Conservation (phyloP, 2,888 invertebrate species). For the Hydropsyche betteni region DNA sequence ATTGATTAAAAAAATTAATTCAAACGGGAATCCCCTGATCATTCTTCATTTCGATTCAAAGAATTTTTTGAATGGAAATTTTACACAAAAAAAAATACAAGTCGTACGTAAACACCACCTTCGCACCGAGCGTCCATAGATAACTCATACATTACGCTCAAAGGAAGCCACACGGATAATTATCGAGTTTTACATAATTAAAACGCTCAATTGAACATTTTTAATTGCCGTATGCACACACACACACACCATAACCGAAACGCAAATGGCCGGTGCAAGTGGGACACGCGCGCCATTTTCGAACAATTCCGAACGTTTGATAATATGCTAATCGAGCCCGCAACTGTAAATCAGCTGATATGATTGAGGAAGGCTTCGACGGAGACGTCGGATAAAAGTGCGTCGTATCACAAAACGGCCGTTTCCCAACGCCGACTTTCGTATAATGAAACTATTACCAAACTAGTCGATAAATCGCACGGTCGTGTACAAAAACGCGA, state of each 20-base stretch:
- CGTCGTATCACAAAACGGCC: not conserved
- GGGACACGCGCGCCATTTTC: not conserved
- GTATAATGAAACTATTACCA: constrained; percentile 4
- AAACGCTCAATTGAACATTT: not conserved
- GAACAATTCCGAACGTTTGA: not conserved
- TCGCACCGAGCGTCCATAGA: not conserved
- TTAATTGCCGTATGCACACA: not conserved
- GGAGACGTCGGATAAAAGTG: too few species aligned
- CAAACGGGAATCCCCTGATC: too few species aligned
- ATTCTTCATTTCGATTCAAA: too few species aligned
- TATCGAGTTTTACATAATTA: not conserved
- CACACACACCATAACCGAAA: not conserved
- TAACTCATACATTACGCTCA: not conserved
- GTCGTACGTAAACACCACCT: too few species aligned
- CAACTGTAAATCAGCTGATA: not conserved
- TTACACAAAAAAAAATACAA: too few species aligned
- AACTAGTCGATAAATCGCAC: constrained; percentile 7
- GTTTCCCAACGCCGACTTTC: not conserved
- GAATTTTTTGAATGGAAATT: too few species aligned
- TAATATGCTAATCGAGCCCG: constrained; percentile 3
- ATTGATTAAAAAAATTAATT: too few species aligned
- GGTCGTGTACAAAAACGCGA: not conserved
- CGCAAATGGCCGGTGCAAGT: not conserved
- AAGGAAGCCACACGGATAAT: not conserved
- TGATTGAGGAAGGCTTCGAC: too few species aligned